Conservation (phyloP, 2,888 invertebrate species). For the Thecocarcelia acutangulata region DNA sequence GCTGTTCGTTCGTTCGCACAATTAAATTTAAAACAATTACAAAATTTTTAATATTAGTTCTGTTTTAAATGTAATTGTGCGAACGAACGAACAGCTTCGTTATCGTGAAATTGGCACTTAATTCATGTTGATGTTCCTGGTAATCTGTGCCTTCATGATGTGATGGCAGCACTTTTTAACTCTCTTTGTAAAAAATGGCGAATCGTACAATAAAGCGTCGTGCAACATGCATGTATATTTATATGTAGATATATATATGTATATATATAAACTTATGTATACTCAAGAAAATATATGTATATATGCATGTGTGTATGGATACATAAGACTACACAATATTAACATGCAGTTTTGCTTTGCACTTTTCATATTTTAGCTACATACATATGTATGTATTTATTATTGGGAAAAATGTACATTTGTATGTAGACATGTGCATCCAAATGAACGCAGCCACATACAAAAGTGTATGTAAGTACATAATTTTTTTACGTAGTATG, state of each 20-base stretch:
- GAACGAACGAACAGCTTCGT: too few relatives aligned
- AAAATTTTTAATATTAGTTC: too few relatives aligned
- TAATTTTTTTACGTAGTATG: too few relatives aligned
- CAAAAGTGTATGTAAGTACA: background rate
- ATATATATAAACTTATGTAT: conserved; percentile 14
- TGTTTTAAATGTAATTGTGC: too few relatives aligned
- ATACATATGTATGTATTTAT: too few relatives aligned
- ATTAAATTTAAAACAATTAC: too few relatives aligned
- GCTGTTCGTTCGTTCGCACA: too few relatives aligned
- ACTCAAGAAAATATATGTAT: background rate
- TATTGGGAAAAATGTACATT: background rate
- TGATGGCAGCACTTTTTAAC: conserved; percentile 39
- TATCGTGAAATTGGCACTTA: too few relatives aligned
- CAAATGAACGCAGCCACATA: background rate
- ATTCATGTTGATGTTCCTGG: too few relatives aligned
- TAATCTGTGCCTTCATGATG: background rate
- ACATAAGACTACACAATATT: background rate
- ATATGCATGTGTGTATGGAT: conserved; percentile 5
- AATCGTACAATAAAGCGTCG: conserved; percentile 57
- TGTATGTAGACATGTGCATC: background rate
- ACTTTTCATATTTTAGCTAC: too few relatives aligned
- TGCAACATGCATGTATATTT: background rate
- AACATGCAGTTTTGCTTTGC: too few relatives aligned
- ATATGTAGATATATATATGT: conserved; percentile 35
- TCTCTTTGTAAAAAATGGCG: conserved; percentile 56